Percentiles rank a stretch among this genome's conserved stretches.
phyloP scores from a whole-genome alignment of 2,113 vertebrate genomes.

The Isurus oxyrinchus region DNA sequence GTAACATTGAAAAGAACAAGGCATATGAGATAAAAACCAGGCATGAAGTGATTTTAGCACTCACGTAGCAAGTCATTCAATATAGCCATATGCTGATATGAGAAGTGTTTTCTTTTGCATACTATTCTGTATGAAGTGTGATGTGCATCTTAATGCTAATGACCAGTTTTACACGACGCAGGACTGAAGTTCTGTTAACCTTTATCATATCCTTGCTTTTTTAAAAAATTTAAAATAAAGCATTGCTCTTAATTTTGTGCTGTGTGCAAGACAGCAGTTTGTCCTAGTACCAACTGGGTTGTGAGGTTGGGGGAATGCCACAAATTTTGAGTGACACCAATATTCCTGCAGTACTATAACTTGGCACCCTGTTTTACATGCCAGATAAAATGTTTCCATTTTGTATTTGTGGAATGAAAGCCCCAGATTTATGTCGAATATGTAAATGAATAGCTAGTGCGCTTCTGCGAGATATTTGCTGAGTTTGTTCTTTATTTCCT shows the following conservation, averaged over 20 bases:
- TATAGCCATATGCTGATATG: background rate
- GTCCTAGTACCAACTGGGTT: too few relatives aligned
- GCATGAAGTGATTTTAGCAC: constrained; percentile 24
- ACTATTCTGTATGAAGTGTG: background rate
- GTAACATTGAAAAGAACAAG: background rate
- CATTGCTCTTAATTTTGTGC: background rate
- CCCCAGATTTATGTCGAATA: background rate
- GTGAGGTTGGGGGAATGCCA: background rate
- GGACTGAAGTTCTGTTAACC: background rate
- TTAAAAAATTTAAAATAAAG: background rate
- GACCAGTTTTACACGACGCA: background rate
- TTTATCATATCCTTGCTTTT: background rate
- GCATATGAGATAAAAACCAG: background rate
- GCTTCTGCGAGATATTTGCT: background rate
- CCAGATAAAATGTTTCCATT: background rate
- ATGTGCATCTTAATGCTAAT: background rate
- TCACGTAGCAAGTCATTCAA: background rate
- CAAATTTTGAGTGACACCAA: background rate
- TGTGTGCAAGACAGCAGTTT: background rate
- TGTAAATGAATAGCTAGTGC: background rate
- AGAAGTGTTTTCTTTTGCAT: background rate
- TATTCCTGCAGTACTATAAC: background rate
- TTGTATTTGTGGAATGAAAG: background rate
- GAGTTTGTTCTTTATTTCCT: constrained; percentile 16
- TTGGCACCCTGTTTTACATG: background rate